Percentiles rank a stretch among this genome's conserved stretches.
Evolutionary conservation across 2,888 invertebrate species (phyloP).

Genomic region (Micoletzkya japonica): DNA sequence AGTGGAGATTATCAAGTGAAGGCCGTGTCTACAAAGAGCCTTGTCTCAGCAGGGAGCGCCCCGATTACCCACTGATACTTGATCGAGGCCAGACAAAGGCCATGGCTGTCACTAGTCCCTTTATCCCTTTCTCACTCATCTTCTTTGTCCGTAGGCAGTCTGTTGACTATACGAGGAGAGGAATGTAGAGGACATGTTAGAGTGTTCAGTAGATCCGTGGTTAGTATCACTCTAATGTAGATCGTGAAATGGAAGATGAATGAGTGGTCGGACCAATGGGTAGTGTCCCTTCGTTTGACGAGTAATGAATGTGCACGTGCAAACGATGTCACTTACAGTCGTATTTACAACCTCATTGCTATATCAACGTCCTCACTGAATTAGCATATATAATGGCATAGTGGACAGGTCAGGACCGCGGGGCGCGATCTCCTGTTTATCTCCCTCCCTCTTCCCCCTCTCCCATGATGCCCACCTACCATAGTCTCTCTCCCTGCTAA

Average conservation of each 20-base stretch:
- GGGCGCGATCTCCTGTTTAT: conserved; percentile 18
- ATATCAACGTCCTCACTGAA: conserved; percentile 26
- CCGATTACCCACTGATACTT: conserved; percentile 20
- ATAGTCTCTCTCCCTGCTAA: not conserved
- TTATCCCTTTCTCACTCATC: not conserved
- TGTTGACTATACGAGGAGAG: too few relatives aligned
- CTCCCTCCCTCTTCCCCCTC: conserved; percentile 2
- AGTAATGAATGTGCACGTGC: too few relatives aligned
- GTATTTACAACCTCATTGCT: conserved; percentile 23
- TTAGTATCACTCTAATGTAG: too few relatives aligned
- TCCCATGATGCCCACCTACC: not conserved
- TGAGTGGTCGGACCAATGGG: too few relatives aligned
- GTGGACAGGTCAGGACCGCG: conserved; percentile 12
- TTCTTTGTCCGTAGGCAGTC: too few relatives aligned
- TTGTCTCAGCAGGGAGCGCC: conserved; percentile 21
- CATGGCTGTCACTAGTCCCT: not conserved
- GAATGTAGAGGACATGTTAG: too few relatives aligned
- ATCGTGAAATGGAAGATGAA: too few relatives aligned
- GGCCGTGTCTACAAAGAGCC: too few relatives aligned
- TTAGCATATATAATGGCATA: conserved; percentile 28
- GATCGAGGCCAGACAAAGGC: conserved; percentile 10
- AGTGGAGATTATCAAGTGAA: too few relatives aligned
- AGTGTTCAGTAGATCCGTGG: too few relatives aligned
- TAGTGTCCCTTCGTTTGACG: too few relatives aligned
- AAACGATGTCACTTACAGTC: not conserved